Evolutionary conservation across 2,113 vertebrate species (phyloP), one percentile per base, ranked within the genome.

Genomic region (Apus apus): DNA sequence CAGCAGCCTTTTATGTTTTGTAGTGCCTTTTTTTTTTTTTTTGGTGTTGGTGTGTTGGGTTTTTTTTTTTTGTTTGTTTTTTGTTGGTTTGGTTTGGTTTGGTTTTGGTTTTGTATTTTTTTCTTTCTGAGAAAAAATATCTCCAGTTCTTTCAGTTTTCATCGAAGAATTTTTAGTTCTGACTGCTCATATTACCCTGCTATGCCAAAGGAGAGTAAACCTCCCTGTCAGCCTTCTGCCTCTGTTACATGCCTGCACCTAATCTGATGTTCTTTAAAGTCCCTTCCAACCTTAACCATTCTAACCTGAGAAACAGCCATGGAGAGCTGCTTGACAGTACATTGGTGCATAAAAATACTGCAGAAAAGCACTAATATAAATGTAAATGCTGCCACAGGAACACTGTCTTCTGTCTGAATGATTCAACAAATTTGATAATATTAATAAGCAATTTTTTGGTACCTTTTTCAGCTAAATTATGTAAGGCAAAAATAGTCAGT

Each of bases 161-260:
- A 9, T 30, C 57, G 26, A 20, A 6, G 5, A 61, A 38, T 89
- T 94, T 89, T 4, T 48, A 78, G 75, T 82, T 91, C 62, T 81
- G 34, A 12, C 57, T 72, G 26, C 45, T 79, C 8, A 64, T 67
- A 26, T 23, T 23, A 76, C 26, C 89, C 43, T 60, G 45, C 6
- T 45, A 0, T n/a, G 22, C 15, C 2, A 3, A 67, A 91, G 66
- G 20, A 77, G 20, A 78, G 7, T 3, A 87, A 85, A 60, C 11
- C 18, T 64, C 20, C 14, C 12, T 16, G 23, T 43, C 36, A 74
- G 29, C 25, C 30, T 43, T 29, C 17, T 56, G 66, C 8, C 13
- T 50, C 66, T 76, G 19, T 21, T 26, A 16, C 0, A 0, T n/a
- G 30, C 48, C 38, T 76, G 43, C 34, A 15, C 14, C n/a, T 58